Base-by-base conservation (phyloP, 64 coral and sea anemone species). In the Hydrozoanthus tunicans region DNA sequence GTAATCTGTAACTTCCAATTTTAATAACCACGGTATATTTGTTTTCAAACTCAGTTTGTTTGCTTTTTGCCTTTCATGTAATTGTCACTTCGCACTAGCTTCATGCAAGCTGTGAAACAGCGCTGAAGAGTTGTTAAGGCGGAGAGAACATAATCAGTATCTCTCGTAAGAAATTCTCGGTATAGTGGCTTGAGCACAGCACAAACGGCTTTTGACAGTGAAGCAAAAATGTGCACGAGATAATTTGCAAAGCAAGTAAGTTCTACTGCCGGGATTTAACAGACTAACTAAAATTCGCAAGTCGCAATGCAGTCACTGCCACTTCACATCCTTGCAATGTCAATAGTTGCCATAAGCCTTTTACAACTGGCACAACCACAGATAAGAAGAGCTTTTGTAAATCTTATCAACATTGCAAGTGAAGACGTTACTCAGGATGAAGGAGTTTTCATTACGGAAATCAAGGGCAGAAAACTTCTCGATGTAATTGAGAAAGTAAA, bases 401-500 rank as follows among this genome's bases (percentile, higher is more conserved):
- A 51, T 54, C 14, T 11, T 56, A 7, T 43, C 15, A 52, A 3
- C 54, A 12, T 6, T 8, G 17, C 23, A 13, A 58, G n/a, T 58
- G 66, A 56, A 72, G 83, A 32, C 4, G 3, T 51, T 64, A 63
- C n/a, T 10, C 80, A 53, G 9, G 60, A 82, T 52, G 67, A 86
- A 20, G 83, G 67, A 58, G 54, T 86, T 14, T 6, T 86, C 6
- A 71, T 86, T 56, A 86, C 68, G 52, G 83, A 73, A 86, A 86
- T 86, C 20, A 51, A n/a, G 6, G 83, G 83, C 53, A 86, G 83
- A 59, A 73, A 73, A 59, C 70, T 86, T 23, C 66, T 86, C 10
- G 66, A 86, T 57, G 64, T 86, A 5, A 86, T 86, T 13, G 83
- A 86, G 24, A 86, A 86, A 86, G 83, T 86, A 6, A 51, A 58